Evolutionary conservation across 2,797 vertebrate genomes (phyloP), one percentile per base, ranked within the genome.

Genomic region (Percopsis omiscomaycus): DNA sequence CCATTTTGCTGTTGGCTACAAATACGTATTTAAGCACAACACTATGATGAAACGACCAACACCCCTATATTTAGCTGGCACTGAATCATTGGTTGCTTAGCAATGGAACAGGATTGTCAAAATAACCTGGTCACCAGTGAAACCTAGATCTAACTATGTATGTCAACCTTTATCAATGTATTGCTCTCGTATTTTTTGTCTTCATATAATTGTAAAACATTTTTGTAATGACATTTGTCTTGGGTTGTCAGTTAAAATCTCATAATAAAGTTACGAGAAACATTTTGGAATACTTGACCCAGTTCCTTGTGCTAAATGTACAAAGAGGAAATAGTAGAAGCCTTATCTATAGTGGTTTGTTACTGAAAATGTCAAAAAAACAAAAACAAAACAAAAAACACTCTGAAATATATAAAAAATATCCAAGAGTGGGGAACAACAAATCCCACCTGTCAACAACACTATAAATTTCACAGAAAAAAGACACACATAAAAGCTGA

Each of bases 351-450:
- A 75, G 61, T 76, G 78, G 54, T 73, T 48, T 46, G 65, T 77
- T 64, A 49, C 63, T 55, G n/a, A 59, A 60, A 66, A 60, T 57
- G 53, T 71, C 64, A 66, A 76, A 66, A 49, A 49, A 49, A 15
- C 5, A 64, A 55, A 60, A 48, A 44, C 53, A 55, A 59, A 44
- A 37, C 42, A 8, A n/a, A 11, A 84, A 72, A 62, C 69, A 82
- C 51, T 50, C 66, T 72, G 65, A 78, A 82, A 86, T 75, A 82
- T 84, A 80, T 86, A 65, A 81, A 76, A 89, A 88, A 80, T 71
- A 74, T 77, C 72, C 71, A 81, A 77, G 66, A 32, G 32, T 28
- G 14, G 67, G 50, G 63, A 52, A 77, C 61, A 72, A 70, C 37
- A 75, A 60, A 61, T 73, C 68, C 80, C 79, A 69, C 60, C 74